Evolutionary conservation across 1,140 invertebrate species (phyloP), one percentile per base, ranked within the genome.

Genomic region (Lasioglossum baleicum): DNA sequence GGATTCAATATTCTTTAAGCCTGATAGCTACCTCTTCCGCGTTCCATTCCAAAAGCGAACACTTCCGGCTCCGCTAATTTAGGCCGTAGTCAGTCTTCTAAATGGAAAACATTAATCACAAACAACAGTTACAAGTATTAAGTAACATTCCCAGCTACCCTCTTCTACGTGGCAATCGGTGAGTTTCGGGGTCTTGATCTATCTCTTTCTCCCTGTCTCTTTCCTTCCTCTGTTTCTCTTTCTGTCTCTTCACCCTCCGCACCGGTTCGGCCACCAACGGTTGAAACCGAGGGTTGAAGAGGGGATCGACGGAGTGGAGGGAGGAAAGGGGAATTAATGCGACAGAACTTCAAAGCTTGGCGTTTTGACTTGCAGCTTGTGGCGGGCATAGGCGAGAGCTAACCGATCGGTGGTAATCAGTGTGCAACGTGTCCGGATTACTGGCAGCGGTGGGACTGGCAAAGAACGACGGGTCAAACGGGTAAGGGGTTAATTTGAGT

Each of bases 401-500:
- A 63, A 83, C 85, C 84, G 77, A 86, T 86, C 85, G 84, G 83
- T 71, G 84, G 76, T 86, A 86, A 86, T 86, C 85, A 86, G 77
- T 76, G 69, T 74, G 77, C 84, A 75, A 75, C 61, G 69, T 66
- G 72, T 85, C 80, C 53, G 83, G 76, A 86, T 86, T 87, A 86
- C 76, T 73, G 67, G 75, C 69, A 64, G 60, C 31, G 69, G 76
- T 64, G 64, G 53, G 51, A 73, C 58, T 53, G 68, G 68, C 68
- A 76, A 69, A 66, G 66, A 73, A 78, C 70, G 75, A 58, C 76
- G 58, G 74, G 74, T 84, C 83, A 83, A 89, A 87, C 84, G 83
- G 81, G 72, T 75, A 76, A 86, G 60, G 80, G 82, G 84, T 87
- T 89, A 90, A 88, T 90, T 90, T 83, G 86, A 85, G 84, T 84